Conservation (phyloP, 2,797 vertebrate genomes). For the Brachyalestes nurse region DNA sequence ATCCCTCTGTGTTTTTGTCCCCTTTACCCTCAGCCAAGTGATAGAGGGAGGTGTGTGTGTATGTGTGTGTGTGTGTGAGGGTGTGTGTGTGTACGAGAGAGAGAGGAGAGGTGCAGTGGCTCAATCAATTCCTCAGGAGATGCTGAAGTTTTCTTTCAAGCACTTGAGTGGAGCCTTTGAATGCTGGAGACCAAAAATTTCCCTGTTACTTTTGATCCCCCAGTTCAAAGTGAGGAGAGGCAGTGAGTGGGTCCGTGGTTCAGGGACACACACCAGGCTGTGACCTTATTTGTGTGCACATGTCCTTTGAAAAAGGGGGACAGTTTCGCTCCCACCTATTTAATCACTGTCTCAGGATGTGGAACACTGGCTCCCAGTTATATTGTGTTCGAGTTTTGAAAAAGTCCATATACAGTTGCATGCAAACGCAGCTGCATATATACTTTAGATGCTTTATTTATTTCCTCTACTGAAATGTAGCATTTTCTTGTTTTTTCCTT, state of each 20-base stretch:
- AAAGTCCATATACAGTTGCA: background rate
- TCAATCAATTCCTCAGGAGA: slow-evolving; percentile 78
- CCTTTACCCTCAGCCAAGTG: slow-evolving; percentile 78
- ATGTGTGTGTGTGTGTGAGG: slow-evolving; percentile 3
- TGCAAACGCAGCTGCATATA: background rate
- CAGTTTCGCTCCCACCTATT: slow-evolving; percentile 76
- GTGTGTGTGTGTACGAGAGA: slow-evolving; percentile 31
- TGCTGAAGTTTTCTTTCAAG: slow-evolving; percentile 80
- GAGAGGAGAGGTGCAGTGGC: slow-evolving; percentile 65
- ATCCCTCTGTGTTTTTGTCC: slow-evolving; percentile 65
- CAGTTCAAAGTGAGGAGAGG: slow-evolving; percentile 77
- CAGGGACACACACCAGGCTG: slow-evolving; percentile 76
- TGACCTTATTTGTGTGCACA: slow-evolving; percentile 80
- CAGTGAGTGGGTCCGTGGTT: slow-evolving; percentile 57
- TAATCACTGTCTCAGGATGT: slow-evolving; percentile 67
- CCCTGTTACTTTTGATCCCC: slow-evolving; percentile 82
- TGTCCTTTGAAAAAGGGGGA: slow-evolving; percentile 80
- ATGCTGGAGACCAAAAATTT: slow-evolving; percentile 77
- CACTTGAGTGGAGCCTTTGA: slow-evolving; percentile 76
- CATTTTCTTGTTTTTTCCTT: too few species aligned
- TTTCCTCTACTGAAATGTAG: background rate
- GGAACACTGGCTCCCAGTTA: slow-evolving; percentile 60
- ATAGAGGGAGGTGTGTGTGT: slow-evolving; percentile 65
- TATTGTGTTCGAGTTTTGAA: slow-evolving; percentile 16
- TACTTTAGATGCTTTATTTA: background rate